Conservation (phyloP, 1,140 invertebrate species). For the Diachasma alloeum region DNA sequence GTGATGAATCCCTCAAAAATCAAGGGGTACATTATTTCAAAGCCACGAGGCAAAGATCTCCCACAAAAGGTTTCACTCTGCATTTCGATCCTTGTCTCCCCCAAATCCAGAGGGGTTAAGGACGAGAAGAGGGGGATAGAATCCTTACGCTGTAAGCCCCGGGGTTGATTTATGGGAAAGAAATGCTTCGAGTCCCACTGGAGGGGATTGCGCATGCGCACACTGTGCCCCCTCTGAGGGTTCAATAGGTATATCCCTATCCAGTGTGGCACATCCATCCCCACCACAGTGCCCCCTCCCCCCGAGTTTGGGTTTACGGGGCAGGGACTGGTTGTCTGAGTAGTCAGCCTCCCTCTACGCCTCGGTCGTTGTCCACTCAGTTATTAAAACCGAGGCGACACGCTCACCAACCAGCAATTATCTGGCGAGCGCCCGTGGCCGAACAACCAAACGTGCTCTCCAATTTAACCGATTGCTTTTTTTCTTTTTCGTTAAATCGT, state of each 20-base stretch:
- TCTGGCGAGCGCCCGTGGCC: slow-evolving; percentile 54
- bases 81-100: slow-evolving; percentile 30
- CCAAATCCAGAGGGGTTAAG: not conserved
- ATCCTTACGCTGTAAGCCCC: slow-evolving; percentile 37
- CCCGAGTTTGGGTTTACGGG: not conserved
- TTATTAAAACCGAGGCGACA: slow-evolving; percentile 63
- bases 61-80: slow-evolving; percentile 40
- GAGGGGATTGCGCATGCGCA: slow-evolving; percentile 55
- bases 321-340: slow-evolving; percentile 20
- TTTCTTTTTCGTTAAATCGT: not conserved
- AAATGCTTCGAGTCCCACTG: not conserved
- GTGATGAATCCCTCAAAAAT: not conserved
- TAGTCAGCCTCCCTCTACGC: slow-evolving; percentile 44
- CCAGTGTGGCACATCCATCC: slow-evolving; percentile 17
- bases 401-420: slow-evolving; percentile 60
- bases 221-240: slow-evolving; percentile 12
- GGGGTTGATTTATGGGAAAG: slow-evolving; percentile 52
- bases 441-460: slow-evolving; percentile 33
- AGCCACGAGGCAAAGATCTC: slow-evolving; percentile 23
- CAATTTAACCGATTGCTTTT: not conserved
- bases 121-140: not conserved
- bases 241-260: slow-evolving; percentile 25
- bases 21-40: not conserved
- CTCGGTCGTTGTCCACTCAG: slow-evolving; percentile 54
- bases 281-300: not conserved